Evolutionary conservation across 2,797 vertebrate species (phyloP), one percentile per base, ranked within the genome.

Genomic region (Syngnathus acus): DNA sequence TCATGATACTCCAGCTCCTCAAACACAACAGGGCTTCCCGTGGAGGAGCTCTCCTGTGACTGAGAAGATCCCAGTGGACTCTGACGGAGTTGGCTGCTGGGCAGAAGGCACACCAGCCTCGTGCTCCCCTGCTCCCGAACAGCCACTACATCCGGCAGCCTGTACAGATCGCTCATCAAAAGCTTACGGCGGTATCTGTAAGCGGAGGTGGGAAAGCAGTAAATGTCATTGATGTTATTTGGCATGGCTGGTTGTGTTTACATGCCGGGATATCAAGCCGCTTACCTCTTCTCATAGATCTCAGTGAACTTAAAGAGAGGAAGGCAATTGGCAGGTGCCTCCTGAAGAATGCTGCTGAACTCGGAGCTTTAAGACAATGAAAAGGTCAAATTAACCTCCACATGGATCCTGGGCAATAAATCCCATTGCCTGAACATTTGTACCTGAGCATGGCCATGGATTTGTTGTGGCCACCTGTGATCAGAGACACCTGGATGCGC

Each of bases 1-100:
- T 98, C 95, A 0, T 99, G 96, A 81, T 98, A 98, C 69, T 99
- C 96, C 50, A 99, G 73, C 80, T 98, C 96, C 78, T 99, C 97
- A 79, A 98, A 98, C 67, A 98, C 91, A 68, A 99, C 93, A 0
- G 97, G 96, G 69, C 93, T 96, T 0, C 93, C 74, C 1, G 95
- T 96, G 5, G 95, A 98, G 47, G 94, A 97, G 67, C 93, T 89
- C 0, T 98, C 95, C 0, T 94, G 94, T 0, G 94, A 97, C 79
- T 94, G 94, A 1, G 94, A 96, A 2, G 96, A 98, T 4, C 95
- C 94, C 78, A 99, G 51, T 0, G 96, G 95, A 59, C 96, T 98
- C 87, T 95, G 95, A 8, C 94, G 91, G 37, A 93, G 88, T 68
- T 95, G 94, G 83, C 92, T 91, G 87, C 91, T 94, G 65, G 94